These are phyloP conservation scores for Drosophila fungiperda DNA, from an alignment of 2,888 invertebrate species.

Conservation along the genomic window DNA sequence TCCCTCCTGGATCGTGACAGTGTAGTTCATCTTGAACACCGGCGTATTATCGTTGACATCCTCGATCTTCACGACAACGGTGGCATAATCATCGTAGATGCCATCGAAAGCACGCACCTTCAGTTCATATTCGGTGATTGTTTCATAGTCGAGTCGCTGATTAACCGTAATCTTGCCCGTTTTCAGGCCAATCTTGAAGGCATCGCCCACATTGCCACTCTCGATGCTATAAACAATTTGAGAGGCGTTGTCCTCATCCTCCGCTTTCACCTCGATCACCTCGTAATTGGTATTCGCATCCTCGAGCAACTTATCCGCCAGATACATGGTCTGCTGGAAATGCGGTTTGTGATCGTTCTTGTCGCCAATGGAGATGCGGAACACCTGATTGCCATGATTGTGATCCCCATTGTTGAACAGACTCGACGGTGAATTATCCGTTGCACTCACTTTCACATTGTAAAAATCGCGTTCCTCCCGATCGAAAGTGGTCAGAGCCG, in stretches of 20 bases:
- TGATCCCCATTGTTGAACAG: constrained; percentile 88
- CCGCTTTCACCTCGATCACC: constrained; percentile 94
- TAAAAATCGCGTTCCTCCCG: constrained; percentile 94
- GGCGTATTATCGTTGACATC: constrained; percentile 98
- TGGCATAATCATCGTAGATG: constrained; percentile 92
- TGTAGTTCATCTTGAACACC: constrained; percentile 90
- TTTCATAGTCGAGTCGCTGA: constrained; percentile 92
- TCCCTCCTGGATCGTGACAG: constrained; percentile 92
- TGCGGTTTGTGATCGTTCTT: constrained; percentile 97
- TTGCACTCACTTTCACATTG: constrained; percentile 95
- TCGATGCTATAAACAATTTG: constrained; percentile 94
- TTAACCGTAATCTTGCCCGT: constrained; percentile 95
- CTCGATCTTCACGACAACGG: constrained; percentile 93
- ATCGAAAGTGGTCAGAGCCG: constrained; percentile 92
- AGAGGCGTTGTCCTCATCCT: constrained; percentile 95
- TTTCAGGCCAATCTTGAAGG: constrained; percentile 93
- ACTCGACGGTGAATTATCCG: constrained; percentile 95
- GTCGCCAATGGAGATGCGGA: constrained; percentile 96
- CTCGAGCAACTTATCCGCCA: constrained; percentile 91
- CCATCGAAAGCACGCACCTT: constrained; percentile 94
- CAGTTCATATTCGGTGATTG: constrained; percentile 93
- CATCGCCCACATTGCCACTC: constrained; percentile 93
- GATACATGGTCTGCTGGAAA: constrained; percentile 91
- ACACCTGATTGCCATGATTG: constrained; percentile 92
- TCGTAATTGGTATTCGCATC: constrained; percentile 93